These are phyloP conservation scores for Idris sp. DNA, from an alignment of 1,140 invertebrate species.

Conservation along the genomic window DNA sequence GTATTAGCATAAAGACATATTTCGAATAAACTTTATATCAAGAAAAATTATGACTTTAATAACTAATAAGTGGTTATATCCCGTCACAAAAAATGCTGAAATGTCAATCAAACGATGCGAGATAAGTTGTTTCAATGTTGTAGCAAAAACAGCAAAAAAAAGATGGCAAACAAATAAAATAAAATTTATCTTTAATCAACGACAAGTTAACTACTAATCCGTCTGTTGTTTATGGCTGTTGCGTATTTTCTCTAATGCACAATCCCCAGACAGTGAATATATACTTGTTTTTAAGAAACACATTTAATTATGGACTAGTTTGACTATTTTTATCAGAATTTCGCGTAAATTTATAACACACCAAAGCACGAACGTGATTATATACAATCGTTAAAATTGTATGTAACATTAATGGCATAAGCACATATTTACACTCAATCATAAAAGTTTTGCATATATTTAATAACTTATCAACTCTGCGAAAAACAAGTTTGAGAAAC, in stretches of 20 bases:
- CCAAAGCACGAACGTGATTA: no score
- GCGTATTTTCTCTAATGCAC: slow-evolving; percentile 2
- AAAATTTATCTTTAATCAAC: slow-evolving; percentile 1
- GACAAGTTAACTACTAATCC: not conserved
- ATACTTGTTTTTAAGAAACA: not conserved
- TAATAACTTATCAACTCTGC: not conserved
- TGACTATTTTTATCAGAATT: slow-evolving; percentile 4
- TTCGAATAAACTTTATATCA: not conserved
- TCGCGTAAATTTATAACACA: not conserved
- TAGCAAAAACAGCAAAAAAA: no score
- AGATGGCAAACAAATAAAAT: slow-evolving; percentile 2
- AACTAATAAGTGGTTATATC: not conserved
- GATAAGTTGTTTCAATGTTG: no score
- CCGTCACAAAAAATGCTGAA: not conserved
- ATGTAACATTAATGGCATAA: not conserved
- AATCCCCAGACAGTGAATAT: slow-evolving; percentile 2
- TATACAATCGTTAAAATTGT: slow-evolving; percentile 7
- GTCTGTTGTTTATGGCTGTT: slow-evolving; percentile 4
- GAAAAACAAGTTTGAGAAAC: no score
- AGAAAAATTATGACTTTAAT: slow-evolving; percentile 1
- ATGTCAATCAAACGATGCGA: slow-evolving; percentile 10
- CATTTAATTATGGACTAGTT: slow-evolving; percentile 11
- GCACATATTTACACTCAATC: not conserved
- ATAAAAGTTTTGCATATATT: not conserved
- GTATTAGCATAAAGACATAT: not conserved